phyloP scores from a whole-genome alignment of 2,113 vertebrate species.

The Seriola dumerili region DNA sequence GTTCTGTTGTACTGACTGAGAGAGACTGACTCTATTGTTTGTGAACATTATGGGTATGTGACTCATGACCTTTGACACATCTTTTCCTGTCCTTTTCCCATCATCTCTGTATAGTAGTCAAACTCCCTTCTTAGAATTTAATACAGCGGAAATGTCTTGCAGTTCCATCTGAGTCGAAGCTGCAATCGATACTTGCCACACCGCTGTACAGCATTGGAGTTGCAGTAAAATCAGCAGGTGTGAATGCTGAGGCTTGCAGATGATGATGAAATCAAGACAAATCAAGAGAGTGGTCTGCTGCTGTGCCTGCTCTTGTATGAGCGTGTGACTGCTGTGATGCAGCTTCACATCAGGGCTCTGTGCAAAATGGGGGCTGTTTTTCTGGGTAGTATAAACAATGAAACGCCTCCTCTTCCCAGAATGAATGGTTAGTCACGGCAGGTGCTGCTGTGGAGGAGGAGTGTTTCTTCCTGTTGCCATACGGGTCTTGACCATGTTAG shows the following conservation, averaged over 20 bases:
- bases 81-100: constrained; percentile 17
- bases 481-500: constrained; percentile 69
- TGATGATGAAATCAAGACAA: constrained; percentile 19
- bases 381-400: constrained; percentile 75
- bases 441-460: constrained; percentile 78
- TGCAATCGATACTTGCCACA: background rate
- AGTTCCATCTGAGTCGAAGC: background rate
- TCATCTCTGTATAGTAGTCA: background rate
- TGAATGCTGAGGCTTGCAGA: background rate
- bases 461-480: constrained; percentile 79
- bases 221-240: background rate
- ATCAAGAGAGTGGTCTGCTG: constrained; percentile 37
- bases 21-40: background rate
- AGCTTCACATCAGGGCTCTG: constrained; percentile 48
- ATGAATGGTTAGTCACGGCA: constrained; percentile 82
- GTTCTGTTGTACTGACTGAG: background rate
- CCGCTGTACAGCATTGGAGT: background rate
- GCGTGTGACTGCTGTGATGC: constrained; percentile 29
- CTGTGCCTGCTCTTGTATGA: constrained; percentile 15
- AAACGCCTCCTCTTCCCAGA: constrained; percentile 85
- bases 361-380: constrained; percentile 72
- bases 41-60: constrained; percentile 12
- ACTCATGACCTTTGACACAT: constrained; percentile 40
- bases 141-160: constrained; percentile 17
- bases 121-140: constrained; percentile 34